Evolutionary conservation across 2,113 vertebrate species (phyloP).

Genomic region (Myrmecobius fasciatus): DNA sequence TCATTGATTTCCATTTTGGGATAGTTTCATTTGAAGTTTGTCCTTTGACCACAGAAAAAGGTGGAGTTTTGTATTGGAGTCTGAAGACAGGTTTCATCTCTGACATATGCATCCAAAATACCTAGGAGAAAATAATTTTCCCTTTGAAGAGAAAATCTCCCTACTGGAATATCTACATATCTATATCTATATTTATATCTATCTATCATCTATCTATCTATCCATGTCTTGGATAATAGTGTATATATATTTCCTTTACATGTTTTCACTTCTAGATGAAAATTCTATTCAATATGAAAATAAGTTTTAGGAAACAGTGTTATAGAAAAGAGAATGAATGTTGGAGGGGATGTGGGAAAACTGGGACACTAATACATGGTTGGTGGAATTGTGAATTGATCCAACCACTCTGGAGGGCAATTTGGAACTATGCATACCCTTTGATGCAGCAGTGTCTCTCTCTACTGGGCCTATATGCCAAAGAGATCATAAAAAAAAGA

Average conservation of each 20-base stretch:
- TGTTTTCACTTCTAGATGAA: background rate
- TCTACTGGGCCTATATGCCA: no score
- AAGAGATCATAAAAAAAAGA: no score
- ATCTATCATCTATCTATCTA: no score
- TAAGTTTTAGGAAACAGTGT: slow-evolving; percentile 9
- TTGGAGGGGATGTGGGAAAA: no score
- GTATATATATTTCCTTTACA: background rate
- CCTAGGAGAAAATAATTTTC: slow-evolving; percentile 24
- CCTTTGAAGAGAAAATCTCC: background rate
- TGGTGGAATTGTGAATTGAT: no score
- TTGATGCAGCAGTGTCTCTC: no score
- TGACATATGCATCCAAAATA: slow-evolving; percentile 5
- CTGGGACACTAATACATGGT: no score
- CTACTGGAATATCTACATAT: background rate
- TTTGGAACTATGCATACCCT: no score
- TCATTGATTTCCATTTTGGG: background rate
- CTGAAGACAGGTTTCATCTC: slow-evolving; percentile 18
- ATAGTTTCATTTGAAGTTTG: background rate
- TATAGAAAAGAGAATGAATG: no score
- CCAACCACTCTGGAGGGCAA: no score
- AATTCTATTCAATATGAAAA: slow-evolving; percentile 14
- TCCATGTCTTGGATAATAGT: slow-evolving; percentile 20
- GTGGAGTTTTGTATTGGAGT: slow-evolving; percentile 46
- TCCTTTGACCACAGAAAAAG: background rate
- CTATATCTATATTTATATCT: no score